Evolutionary conservation across 2,888 invertebrate species (phyloP), one percentile per base, ranked within the genome.

Genomic region (Drosophila ochracea): DNA sequence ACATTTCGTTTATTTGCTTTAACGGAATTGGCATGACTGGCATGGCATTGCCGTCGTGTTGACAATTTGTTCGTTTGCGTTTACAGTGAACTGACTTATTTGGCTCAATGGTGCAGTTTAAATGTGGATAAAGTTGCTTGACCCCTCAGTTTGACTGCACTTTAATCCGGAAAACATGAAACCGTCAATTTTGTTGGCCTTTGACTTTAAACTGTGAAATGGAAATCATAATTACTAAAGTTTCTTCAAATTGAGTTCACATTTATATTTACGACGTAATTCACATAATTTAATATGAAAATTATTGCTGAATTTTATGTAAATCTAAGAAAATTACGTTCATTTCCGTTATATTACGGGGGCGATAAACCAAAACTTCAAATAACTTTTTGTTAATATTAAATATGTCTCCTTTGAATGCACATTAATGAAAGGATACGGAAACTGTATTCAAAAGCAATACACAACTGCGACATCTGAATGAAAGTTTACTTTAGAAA

Each of bases 21-120:
- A 76, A 84, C 80, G 80, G 87, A 86, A 89, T 87, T 82, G 87
- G 76, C 82, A 84, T 74, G 58, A 43, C 67, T 54, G 57, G 55
- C 65, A 69, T 69, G 67, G 67, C 65, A 77, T 52, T 62, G 88
- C 76, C 73, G 76, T 63, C 78, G 75, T 84, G 87, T 86, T 85
- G 84, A 78, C 89, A 89, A 83, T 84, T 82, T 84, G 86, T 75
- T 78, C 73, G 78, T 65, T 57, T 71, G 57, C 63, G 54, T 65
- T 57, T 71, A 43, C 64, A 50, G 47, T 49, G 31, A 68, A 64
- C 76, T 84, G 82, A 82, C 74, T 83, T 85, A 83, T 79, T 88
- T 78, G 84, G 62, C 84, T 72, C 87, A 63, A 66, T 61, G 87
- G 73, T 73, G 73, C 82, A 84, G 73, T 78, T 89, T 78, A 86